Conservation (phyloP, 2,888 invertebrate species). For the Parnassius smintheus region DNA sequence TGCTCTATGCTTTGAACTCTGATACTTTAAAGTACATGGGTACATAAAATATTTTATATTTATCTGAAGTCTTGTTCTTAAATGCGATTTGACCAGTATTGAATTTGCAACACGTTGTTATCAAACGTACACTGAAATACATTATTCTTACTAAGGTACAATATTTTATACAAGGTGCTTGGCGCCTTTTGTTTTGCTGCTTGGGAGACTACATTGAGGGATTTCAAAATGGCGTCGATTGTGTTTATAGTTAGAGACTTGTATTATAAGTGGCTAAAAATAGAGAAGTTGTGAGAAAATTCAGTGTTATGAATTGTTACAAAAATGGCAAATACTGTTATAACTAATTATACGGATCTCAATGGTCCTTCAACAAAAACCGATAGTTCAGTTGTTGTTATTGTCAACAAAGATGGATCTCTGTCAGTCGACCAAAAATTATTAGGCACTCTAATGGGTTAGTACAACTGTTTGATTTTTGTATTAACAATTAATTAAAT, state of each 20-base stretch:
- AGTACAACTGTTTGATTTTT: background rate
- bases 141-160: background rate
- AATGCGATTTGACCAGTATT: too few relatives aligned
- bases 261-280: slow-evolving; percentile 65
- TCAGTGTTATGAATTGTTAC: slow-evolving; percentile 54
- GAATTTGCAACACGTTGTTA: too few relatives aligned
- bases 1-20: too few relatives aligned
- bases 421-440: slow-evolving; percentile 90
- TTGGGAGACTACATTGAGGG: slow-evolving; percentile 31
- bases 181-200: slow-evolving; percentile 31
- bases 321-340: slow-evolving; percentile 79
- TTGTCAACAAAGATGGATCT: slow-evolving; percentile 93
- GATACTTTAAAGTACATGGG: too few relatives aligned
- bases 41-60: too few relatives aligned
- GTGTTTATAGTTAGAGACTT: slow-evolving; percentile 71
- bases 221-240: slow-evolving; percentile 74
- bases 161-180: background rate
- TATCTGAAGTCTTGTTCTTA: too few relatives aligned
- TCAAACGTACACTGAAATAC: too few relatives aligned
- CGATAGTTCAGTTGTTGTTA: slow-evolving; percentile 89
- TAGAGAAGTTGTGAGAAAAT: slow-evolving; percentile 61
- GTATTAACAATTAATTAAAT: too few relatives aligned
- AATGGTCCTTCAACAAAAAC: slow-evolving; percentile 77
- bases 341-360: slow-evolving; percentile 77
- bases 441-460: slow-evolving; percentile 89